Base-by-base conservation (phyloP, 2,113 vertebrate species). In the Phyllostomus discolor region DNA sequence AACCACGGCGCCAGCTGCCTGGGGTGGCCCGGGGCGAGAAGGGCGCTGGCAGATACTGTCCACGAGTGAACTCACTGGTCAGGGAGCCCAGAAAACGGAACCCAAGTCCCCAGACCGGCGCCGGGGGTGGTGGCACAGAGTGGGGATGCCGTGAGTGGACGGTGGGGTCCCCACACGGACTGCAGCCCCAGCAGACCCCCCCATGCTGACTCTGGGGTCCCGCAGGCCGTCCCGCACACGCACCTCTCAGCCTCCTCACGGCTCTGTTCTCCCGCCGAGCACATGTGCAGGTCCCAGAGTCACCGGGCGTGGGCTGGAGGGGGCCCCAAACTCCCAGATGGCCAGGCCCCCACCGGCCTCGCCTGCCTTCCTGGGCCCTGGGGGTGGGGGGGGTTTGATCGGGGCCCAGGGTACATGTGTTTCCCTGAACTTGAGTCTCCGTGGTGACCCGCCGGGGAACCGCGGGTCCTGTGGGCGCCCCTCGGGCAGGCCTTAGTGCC, bases 201-300 rank as follows among this genome's bases (percentile, higher is more conserved):
- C 9, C 14, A 7, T 6, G 10, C 7, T 0, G 0, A 22, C 14
- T 17, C 5, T 16, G 12, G 10, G 52, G 4, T 33, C 31, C 43
- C 12, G 0, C 2, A 14, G 2, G 5, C 24, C 12, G 59, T 6
- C 19, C 41, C 33, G 7, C 11, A 19, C 0, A 4, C 6, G 2
- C 0, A 46, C 5, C 11, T 19, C 59, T 22, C 2, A 3, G 8
- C 10, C 0, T 0, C 0, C 1, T 24, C 14, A 0, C 1, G 3
- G 3, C 4, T 28, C 78, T 38, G 2, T 17, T 6, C 1, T 14
- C 15, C 10, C 3, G 20, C 8, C 4, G 1, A 24, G 10, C 14
- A 10, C 26, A 2, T 7, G 43, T 28, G 43, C 15, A 7, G 43
- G 15, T 48, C 73, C 46, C 73, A 50, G 73, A 20, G 73, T n/a